Percentiles rank a stretch among this genome's conserved stretches.
Conservation (phyloP, 2,797 vertebrate species). For the Coilia nasus region DNA sequence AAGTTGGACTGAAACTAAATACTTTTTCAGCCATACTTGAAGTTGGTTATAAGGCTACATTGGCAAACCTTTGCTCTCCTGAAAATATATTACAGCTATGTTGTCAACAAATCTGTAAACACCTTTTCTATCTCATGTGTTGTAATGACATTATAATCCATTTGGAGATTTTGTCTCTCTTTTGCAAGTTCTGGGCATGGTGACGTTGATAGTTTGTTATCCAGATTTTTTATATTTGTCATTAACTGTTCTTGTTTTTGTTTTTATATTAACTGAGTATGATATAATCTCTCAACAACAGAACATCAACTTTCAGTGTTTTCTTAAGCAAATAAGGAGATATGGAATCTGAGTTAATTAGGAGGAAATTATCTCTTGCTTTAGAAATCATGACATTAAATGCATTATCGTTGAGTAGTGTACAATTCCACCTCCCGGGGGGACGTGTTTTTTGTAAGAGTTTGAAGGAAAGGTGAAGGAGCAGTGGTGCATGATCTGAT, state of each 20-base stretch:
- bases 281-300: constrained; percentile 24
- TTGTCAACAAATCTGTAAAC: no score
- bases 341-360: not conserved
- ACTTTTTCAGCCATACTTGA: no score
- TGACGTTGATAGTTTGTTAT: not conserved
- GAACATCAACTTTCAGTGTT: constrained; percentile 21
- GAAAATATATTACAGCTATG: no score
- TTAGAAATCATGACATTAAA: constrained; percentile 17
- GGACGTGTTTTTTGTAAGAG: not conserved
- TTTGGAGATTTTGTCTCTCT: constrained; percentile 10
- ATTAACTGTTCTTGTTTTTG: not conserved
- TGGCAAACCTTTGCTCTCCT: no score
- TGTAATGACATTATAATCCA: not conserved
- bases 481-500: constrained; percentile 8
- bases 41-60: no score
- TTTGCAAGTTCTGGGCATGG: constrained; percentile 18
- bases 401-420: not conserved
- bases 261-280: not conserved
- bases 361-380: constrained; percentile 22
- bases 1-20: no score
- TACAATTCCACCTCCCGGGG: not conserved
- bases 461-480: not conserved
- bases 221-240: not conserved
- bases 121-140: constrained; percentile 16
- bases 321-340: constrained; percentile 10